phyloP scores from a whole-genome alignment of 2,113 vertebrate species.

The Stomatorhinus ivindoensis region DNA sequence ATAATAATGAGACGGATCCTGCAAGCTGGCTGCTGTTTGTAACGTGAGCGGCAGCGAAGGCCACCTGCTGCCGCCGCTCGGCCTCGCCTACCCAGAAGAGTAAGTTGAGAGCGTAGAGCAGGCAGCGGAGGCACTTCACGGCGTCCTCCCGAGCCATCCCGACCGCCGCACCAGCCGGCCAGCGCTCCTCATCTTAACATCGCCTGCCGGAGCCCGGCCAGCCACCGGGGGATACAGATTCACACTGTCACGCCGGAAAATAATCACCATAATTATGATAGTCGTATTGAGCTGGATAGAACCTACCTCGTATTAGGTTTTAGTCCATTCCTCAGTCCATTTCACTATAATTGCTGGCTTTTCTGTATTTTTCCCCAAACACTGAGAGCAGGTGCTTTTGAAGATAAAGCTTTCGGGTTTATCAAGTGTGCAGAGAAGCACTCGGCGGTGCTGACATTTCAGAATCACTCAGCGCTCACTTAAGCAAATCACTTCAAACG shows the following conservation, averaged over 20 bases:
- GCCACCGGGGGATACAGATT: background rate
- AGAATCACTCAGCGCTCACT: constrained; percentile 30
- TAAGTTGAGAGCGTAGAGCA: constrained; percentile 88
- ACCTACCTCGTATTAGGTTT: background rate
- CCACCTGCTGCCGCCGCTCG: constrained; percentile 35
- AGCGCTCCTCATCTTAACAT: constrained; percentile 57
- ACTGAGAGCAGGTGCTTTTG: constrained; percentile 35
- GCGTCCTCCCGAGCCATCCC: constrained; percentile 94
- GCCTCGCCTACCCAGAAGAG: constrained; percentile 88
- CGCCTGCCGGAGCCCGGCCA: constrained; percentile 45
- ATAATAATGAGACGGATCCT: background rate
- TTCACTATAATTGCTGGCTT: background rate
- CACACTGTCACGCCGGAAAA: background rate
- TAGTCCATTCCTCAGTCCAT: background rate
- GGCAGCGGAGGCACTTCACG: constrained; percentile 87
- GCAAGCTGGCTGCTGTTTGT: constrained; percentile 20
- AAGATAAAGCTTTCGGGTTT: constrained; percentile 11
- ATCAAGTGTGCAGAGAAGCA: constrained; percentile 20
- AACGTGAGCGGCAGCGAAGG: constrained; percentile 32
- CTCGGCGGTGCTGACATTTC: constrained; percentile 30
- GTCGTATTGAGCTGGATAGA: background rate
- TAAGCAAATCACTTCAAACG: background rate
- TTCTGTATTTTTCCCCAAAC: background rate
- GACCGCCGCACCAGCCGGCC: constrained; percentile 44
- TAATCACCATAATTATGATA: background rate